These are phyloP conservation scores for Phalloptychus januarius DNA, from an alignment of 2,797 vertebrate genomes.

Conservation along the genomic window DNA sequence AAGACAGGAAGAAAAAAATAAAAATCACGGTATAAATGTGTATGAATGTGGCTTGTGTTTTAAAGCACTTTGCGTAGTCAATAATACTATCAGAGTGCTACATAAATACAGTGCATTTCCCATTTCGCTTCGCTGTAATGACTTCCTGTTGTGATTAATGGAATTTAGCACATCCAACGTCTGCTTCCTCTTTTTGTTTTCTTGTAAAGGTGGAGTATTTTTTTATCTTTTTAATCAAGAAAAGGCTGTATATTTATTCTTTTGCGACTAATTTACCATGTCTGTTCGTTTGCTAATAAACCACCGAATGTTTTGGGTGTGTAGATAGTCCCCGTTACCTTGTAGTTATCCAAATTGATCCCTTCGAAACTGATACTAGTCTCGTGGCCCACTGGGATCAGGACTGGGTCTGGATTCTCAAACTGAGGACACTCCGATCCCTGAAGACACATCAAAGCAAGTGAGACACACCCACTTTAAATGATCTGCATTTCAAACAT, in stretches of 20 bases:
- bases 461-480: slow-evolving; percentile 34
- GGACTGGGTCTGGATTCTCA: slow-evolving; percentile 79
- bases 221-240: not conserved
- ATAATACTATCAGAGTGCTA: slow-evolving; percentile 9
- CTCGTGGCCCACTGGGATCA: slow-evolving; percentile 81
- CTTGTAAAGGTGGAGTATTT: not conserved
- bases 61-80: slow-evolving; percentile 18
- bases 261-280: not conserved
- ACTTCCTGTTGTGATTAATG: slow-evolving; percentile 20
- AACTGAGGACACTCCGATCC: slow-evolving; percentile 79
- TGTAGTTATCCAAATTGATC: slow-evolving; percentile 74
- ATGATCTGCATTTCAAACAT: slow-evolving; percentile 58
- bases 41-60: slow-evolving; percentile 1
- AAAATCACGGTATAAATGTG: no score
- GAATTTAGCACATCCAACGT: not conserved
- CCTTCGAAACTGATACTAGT: slow-evolving; percentile 80
- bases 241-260: not conserved
- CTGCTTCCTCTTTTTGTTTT: not conserved
- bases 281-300: not conserved
- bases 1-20: not conserved
- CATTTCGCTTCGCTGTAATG: not conserved
- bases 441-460: slow-evolving; percentile 62
- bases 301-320: not conserved
- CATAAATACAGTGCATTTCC: slow-evolving; percentile 14
- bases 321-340: slow-evolving; percentile 58